Percentiles rank a stretch among this genome's conserved stretches.
Conservation (phyloP, 2,797 vertebrate species). For the Urocyon cinereoargenteus region DNA sequence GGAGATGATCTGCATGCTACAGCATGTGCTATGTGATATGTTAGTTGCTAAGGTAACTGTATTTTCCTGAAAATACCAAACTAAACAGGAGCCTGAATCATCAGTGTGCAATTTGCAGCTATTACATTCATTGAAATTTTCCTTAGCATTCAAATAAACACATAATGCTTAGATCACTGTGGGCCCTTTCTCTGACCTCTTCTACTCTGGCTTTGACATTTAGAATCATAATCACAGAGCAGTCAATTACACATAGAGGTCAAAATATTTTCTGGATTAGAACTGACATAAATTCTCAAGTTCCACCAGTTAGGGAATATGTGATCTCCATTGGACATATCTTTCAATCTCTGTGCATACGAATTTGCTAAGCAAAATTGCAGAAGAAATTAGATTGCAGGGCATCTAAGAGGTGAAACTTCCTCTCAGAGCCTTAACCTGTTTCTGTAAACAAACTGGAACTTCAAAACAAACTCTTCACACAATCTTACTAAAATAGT, state of each 20-base stretch:
- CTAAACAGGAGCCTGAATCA: constrained; percentile 80
- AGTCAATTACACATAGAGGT: not conserved
- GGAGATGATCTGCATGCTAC: constrained; percentile 56
- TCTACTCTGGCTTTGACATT: not conserved
- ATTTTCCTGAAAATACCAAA: constrained; percentile 79
- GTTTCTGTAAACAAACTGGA: not conserved
- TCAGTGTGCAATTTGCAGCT: constrained; percentile 63
- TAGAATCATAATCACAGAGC: not conserved
- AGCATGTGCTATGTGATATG: constrained; percentile 60
- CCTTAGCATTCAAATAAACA: constrained; percentile 66
- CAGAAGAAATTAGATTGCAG: not conserved
- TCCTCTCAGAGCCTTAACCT: not conserved
- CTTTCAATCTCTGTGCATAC: not conserved
- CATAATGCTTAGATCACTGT: constrained; percentile 19
- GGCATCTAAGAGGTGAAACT: not conserved
- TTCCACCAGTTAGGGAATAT: not conserved
- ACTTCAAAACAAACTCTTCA: not conserved
- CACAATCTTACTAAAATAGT: not conserved
- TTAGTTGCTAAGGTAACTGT: constrained; percentile 84
- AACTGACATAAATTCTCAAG: not conserved
- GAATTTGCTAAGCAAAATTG: not conserved
- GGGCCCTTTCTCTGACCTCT: not conserved
- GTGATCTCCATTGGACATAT: not conserved
- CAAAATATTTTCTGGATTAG: not conserved
- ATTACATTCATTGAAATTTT: constrained; percentile 69